Evolutionary conservation across 2,797 vertebrate genomes (phyloP).

Genomic region (Rallus crepitans): DNA sequence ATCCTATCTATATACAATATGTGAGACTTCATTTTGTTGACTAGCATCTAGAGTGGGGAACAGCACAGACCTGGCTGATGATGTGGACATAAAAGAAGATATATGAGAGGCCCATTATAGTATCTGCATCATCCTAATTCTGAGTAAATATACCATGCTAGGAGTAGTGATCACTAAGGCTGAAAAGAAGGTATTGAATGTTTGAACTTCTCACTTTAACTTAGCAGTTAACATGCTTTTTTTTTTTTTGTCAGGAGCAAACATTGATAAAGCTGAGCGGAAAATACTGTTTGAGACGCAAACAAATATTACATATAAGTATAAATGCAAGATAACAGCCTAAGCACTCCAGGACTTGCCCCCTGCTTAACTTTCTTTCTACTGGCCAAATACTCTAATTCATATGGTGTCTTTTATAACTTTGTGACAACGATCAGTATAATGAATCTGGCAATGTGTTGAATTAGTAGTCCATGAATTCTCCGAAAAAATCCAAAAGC

Average conservation of each 20-base stretch:
- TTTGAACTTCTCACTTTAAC: background rate
- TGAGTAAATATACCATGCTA: background rate
- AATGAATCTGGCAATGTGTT: background rate
- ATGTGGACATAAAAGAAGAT: rapidly evolving
- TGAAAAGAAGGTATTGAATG: background rate
- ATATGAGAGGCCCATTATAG: background rate
- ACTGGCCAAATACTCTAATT: background rate
- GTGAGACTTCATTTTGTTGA: background rate
- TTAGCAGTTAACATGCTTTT: background rate
- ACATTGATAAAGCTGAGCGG: background rate
- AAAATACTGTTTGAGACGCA: background rate
- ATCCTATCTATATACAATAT: background rate
- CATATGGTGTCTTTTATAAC: background rate
- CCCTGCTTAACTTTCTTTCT: background rate
- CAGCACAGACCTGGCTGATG: background rate
- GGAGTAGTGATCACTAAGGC: rapidly evolving
- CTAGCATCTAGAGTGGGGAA: background rate
- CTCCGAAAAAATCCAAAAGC: background rate
- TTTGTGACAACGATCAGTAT: background rate
- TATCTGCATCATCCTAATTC: background rate
- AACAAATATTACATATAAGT: background rate
- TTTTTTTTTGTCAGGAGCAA: background rate
- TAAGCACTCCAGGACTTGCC: background rate
- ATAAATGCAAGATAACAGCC: background rate
- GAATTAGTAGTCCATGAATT: background rate